Evolutionary conservation across 2,888 invertebrate species (phyloP).

Genomic region (Eilema sororculum): DNA sequence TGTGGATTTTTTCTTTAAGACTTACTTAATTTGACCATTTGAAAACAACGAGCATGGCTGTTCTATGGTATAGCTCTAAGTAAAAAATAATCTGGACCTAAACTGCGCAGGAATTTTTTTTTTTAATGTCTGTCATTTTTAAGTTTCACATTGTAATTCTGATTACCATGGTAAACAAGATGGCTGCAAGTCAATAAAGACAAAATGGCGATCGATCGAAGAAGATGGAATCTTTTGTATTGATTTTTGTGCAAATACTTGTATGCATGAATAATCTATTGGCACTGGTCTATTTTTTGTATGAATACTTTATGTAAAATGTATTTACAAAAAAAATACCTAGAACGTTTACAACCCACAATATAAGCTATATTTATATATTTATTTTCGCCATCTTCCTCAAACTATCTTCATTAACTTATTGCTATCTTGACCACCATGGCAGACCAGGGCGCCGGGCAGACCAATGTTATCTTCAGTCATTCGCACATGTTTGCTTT

Average conservation of each 20-base stretch:
- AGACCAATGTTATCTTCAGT: neutral
- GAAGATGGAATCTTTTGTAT: no score
- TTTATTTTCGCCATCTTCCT: neutral
- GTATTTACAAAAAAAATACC: no score
- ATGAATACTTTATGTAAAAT: no score
- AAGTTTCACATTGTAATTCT: neutral
- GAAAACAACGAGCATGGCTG: neutral
- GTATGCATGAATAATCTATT: no score
- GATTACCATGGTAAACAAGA: neutral
- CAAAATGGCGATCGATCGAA: neutral
- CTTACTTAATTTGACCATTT: neutral
- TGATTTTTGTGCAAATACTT: no score
- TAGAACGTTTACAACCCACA: neutral
- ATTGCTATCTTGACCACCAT: neutral
- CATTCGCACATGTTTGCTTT: constrained; percentile 1
- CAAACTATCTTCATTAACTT: neutral
- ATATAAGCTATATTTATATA: neutral
- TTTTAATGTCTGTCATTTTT: no score
- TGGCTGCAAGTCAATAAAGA: neutral
- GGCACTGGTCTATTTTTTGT: no score
- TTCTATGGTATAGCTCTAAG: neutral
- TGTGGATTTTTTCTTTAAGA: neutral
- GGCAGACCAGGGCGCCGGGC: neutral
- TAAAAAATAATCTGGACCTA: no score
- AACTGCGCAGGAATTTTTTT: no score